Evolutionary conservation across 1,140 invertebrate genomes (phyloP).

Genomic region (Dendrolimus punctatus): DNA sequence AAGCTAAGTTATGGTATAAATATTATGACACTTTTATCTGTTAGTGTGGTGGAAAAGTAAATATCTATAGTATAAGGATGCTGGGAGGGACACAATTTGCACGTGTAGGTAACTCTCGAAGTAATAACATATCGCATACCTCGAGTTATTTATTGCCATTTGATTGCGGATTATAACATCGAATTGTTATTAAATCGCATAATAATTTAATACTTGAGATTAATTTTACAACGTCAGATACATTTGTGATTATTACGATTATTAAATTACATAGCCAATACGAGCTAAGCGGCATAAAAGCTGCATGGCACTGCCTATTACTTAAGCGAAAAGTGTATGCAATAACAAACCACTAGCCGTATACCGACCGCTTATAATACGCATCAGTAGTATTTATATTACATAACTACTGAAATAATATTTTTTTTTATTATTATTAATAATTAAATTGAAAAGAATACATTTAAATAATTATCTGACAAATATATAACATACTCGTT

Average conservation of each 20-base stretch:
- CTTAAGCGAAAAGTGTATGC: no score
- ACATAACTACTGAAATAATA: no score
- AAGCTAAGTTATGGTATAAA: conserved; percentile 64
- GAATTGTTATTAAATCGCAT: conserved; percentile 23
- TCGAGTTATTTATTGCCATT: conserved; percentile 33
- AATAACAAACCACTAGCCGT: no score
- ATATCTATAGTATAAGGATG: conserved; percentile 34
- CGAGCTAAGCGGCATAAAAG: conserved; percentile 1
- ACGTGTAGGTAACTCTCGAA: conserved; percentile 13
- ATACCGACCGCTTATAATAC: no score
- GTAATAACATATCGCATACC: conserved; percentile 16
- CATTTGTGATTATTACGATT: conserved; percentile 3
- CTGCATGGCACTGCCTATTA: no score
- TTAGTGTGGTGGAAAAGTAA: conserved; percentile 60
- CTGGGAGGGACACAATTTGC: conserved; percentile 28
- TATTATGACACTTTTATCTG: conserved; percentile 68
- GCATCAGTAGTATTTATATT: no score
- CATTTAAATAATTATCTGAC: no score
- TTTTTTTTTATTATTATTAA: no score
- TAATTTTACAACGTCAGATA: conserved; percentile 11
- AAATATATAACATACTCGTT: no score
- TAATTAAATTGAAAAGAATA: no score
- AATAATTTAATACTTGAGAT: conserved; percentile 22
- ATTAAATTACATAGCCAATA: conserved; percentile 6
- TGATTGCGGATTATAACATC: conserved; percentile 33